Conservation (phyloP, 2,888 invertebrate genomes). For the Cepaea hortensis region DNA sequence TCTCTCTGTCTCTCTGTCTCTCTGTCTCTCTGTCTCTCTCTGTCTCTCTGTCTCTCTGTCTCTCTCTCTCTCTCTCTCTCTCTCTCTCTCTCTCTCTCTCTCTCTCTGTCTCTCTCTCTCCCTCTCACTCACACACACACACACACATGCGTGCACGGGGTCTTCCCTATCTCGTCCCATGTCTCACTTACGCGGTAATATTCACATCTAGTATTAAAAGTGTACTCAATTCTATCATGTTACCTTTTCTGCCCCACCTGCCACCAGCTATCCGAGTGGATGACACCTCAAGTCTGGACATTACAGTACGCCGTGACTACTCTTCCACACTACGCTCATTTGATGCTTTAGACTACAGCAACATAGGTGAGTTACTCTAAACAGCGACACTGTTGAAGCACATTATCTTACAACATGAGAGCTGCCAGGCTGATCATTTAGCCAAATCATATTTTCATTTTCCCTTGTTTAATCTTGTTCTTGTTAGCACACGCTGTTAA, state of each 20-base stretch:
- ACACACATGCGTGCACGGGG: too few relatives aligned
- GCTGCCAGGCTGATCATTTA: not conserved
- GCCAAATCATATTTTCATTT: not conserved
- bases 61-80: too few relatives aligned
- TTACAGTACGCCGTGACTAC: constrained; percentile 81
- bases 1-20: too few relatives aligned
- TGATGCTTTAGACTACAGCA: constrained; percentile 94
- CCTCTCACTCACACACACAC: too few relatives aligned
- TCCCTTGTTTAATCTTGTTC: not conserved
- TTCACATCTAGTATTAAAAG: not conserved
- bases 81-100: too few relatives aligned
- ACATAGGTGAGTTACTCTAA: constrained; percentile 83
- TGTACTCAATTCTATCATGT: not conserved
- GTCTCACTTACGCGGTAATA: too few relatives aligned
- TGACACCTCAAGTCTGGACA: constrained; percentile 69
- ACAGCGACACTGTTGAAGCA: not conserved
- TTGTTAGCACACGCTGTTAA: too few relatives aligned
- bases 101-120: too few relatives aligned
- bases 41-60: too few relatives aligned
- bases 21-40: too few relatives aligned
- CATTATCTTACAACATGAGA: not conserved
- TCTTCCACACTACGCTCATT: constrained; percentile 96
- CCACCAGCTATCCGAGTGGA: constrained; percentile 69
- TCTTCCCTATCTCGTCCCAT: too few relatives aligned
- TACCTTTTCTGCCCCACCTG: not conserved